Evolutionary conservation across 2,888 invertebrate species (phyloP), one percentile per base, ranked within the genome.

Genomic region (Lycophotia porphyrea): DNA sequence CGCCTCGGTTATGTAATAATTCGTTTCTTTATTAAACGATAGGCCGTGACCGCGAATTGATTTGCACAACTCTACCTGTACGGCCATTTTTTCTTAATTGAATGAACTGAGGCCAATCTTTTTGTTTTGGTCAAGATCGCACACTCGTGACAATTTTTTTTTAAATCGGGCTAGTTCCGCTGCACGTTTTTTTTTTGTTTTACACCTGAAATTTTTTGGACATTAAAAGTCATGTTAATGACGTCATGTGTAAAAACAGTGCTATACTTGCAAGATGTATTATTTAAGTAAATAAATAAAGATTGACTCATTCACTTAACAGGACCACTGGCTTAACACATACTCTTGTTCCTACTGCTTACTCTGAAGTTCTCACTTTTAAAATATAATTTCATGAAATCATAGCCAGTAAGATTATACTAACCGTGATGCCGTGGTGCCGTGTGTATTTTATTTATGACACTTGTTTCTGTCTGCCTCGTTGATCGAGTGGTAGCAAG

Each of bases 41-140:
- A 73, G 78, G 63, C 82, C 76, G 42, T 87, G 87, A 70, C 88
- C 88, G 78, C 83, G 84, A 86, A 84, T 69, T 71, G 75, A 42
- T 75, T 71, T 55, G 24, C 58, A 74, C 44, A 24, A 27, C 61
- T 76, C n/a, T 65, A 5, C 7, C 44, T 42, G 8, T 27, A 11
- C 4, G 42, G n/a, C 21, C 9, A 34, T 39, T 61, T 69, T 15
- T 39, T 68, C 13, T 34, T 27, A n/a, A 21, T 31, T 74, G 58
- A 69, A 74, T 74, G 60, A 66, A n/a, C 36, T 39, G 18, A 31
- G 36, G n/a, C 52, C 18, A 39, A 18, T 31, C 5, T 58, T 55
- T 47, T 58, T 31, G 18, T 36, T 52, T n/a, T n/a, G n/a, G 1
- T 36, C 9, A 44, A 4, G 3, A 2, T 36, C 1, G 0, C 21